Conservation (phyloP, 2,797 vertebrate genomes). For the Cynodonichthys magdalenae region DNA sequence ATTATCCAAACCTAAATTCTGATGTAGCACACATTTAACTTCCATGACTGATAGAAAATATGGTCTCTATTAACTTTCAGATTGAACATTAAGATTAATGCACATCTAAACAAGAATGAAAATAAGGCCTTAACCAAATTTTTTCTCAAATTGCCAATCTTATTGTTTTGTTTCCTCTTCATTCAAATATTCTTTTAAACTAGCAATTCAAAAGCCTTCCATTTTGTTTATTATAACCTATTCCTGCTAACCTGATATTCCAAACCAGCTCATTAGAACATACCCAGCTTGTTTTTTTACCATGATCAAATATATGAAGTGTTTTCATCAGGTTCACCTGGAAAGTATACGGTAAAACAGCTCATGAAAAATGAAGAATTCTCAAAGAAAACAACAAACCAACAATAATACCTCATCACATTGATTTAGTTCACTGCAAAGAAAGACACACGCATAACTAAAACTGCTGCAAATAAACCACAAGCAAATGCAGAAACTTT, state of each 20-base stretch:
- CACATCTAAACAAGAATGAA: neutral
- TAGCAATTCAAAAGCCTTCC: neutral
- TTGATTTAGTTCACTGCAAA: neutral
- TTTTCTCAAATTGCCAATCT: neutral
- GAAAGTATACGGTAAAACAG: neutral
- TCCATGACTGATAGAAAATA: no score
- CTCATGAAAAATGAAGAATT: neutral
- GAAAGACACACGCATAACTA: neutral
- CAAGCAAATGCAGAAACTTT: slow-evolving; percentile 1
- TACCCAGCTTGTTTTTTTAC: neutral
- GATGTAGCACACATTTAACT: no score
- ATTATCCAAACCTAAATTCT: no score
- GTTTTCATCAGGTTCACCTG: neutral
- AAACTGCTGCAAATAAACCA: neutral
- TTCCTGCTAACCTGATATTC: neutral
- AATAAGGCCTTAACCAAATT: neutral
- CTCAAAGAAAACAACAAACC: neutral
- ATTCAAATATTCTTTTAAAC: neutral
- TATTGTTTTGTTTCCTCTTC: neutral
- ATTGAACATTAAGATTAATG: neutral
- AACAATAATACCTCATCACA: neutral
- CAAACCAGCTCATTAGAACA: neutral
- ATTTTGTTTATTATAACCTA: neutral
- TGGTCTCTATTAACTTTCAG: no score
- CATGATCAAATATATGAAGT: neutral